Conservation (phyloP, 2,113 vertebrate species). For the Pelusios castaneus region DNA sequence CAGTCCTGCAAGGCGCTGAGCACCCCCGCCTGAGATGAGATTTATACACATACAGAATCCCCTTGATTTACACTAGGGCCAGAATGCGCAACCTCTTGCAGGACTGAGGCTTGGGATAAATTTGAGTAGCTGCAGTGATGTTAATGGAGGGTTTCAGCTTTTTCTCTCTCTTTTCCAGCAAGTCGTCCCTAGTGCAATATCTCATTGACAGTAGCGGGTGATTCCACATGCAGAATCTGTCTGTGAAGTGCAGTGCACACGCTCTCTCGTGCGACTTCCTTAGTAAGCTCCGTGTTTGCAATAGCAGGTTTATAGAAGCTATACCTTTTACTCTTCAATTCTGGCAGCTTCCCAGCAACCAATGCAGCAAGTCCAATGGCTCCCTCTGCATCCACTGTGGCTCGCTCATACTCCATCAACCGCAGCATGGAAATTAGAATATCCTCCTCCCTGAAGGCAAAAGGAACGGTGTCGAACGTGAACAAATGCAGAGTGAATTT, state of each 20-base stretch:
- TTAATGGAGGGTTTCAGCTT: background rate
- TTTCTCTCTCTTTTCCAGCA: no score
- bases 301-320: background rate
- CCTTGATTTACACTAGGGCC: background rate
- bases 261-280: no score
- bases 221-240: background rate
- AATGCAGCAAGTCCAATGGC: constrained; percentile 88
- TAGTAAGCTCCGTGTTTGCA: background rate
- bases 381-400: constrained; percentile 86
- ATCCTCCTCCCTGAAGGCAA: constrained; percentile 82
- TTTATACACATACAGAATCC: background rate
- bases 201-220: background rate
- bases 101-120: background rate
- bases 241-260: background rate
- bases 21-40: background rate
- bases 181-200: background rate
- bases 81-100: background rate
- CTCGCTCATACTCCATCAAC: constrained; percentile 88
- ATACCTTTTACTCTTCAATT: constrained; percentile 89
- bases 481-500: background rate
- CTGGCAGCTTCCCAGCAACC: constrained; percentile 83
- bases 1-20: background rate
- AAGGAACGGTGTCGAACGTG: background rate
- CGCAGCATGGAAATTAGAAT: constrained; percentile 87
- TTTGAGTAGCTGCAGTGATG: background rate